Conservation (phyloP, 2,888 invertebrate genomes). For the Aethes cnicana region DNA sequence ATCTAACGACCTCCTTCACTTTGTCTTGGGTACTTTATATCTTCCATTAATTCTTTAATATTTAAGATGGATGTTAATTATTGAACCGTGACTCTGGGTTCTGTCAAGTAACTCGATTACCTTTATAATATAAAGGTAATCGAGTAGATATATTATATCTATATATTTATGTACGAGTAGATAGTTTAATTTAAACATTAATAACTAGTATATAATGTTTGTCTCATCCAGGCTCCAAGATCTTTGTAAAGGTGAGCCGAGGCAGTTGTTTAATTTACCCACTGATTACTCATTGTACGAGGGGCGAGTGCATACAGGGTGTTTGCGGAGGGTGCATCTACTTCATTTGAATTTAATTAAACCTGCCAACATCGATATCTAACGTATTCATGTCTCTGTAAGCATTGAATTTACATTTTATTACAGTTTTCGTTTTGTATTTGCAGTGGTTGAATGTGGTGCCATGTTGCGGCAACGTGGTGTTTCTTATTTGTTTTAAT, state of each 20-base stretch:
- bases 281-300: conserved; percentile 78
- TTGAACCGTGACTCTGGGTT: no score
- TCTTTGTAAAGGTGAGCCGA: conserved; percentile 40
- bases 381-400: neutral
- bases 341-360: conserved; percentile 42
- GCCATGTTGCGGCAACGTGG: conserved; percentile 16
- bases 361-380: conserved; percentile 5
- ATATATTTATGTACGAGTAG: no score
- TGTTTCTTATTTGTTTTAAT: conserved; percentile 9
- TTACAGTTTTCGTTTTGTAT: neutral
- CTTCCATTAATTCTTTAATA: neutral
- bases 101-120: no score
- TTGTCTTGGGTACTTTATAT: neutral
- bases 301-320: conserved; percentile 53
- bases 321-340: conserved; percentile 57
- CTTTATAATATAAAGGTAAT: no score
- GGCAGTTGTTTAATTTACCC: conserved; percentile 77
- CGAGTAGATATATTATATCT: no score
- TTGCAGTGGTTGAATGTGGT: neutral
- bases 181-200: no score
- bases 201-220: neutral
- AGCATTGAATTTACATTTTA: conserved; percentile 15
- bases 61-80: neutral
- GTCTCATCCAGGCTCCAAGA: conserved; percentile 36
- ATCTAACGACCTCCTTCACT: neutral